Conservation (phyloP, 2,797 vertebrate genomes). For the Molossus alvarezi region DNA sequence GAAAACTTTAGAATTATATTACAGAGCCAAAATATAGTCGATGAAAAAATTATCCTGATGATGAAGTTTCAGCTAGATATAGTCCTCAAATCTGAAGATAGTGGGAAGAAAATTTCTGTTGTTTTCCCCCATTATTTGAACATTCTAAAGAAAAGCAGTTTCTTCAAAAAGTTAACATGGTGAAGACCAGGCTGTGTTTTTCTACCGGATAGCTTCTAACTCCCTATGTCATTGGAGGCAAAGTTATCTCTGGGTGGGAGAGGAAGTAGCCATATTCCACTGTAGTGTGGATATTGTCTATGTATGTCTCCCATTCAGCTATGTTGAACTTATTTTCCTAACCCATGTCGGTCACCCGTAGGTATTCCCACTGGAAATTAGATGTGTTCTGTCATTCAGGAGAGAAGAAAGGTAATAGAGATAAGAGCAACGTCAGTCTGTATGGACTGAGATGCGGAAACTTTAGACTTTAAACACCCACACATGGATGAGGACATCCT, state of each 20-base stretch:
- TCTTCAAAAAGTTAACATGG: neutral
- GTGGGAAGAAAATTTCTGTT: neutral
- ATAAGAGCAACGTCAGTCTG: neutral
- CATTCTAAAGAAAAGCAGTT: neutral
- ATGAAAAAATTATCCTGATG: neutral
- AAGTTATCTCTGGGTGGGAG: neutral
- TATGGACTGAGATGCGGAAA: neutral
- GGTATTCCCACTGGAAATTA: neutral
- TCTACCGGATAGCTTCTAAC: neutral
- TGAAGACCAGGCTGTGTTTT: neutral
- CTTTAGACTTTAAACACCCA: neutral
- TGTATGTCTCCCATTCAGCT: neutral
- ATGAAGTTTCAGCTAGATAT: neutral
- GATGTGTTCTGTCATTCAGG: conserved; percentile 28
- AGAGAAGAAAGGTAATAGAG: neutral
- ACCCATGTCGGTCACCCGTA: neutral
- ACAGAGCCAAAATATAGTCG: neutral
- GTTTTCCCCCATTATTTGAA: neutral
- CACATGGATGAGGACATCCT: conserved; percentile 59
- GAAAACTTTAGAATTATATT: neutral
- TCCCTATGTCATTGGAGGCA: neutral
- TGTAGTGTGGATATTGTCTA: neutral
- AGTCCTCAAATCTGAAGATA: neutral
- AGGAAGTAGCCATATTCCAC: neutral
- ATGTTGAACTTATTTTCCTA: neutral